Evolutionary conservation across 2,797 vertebrate species (phyloP), one percentile per base, ranked within the genome.

Genomic region (Gadopsis bispinosus): DNA sequence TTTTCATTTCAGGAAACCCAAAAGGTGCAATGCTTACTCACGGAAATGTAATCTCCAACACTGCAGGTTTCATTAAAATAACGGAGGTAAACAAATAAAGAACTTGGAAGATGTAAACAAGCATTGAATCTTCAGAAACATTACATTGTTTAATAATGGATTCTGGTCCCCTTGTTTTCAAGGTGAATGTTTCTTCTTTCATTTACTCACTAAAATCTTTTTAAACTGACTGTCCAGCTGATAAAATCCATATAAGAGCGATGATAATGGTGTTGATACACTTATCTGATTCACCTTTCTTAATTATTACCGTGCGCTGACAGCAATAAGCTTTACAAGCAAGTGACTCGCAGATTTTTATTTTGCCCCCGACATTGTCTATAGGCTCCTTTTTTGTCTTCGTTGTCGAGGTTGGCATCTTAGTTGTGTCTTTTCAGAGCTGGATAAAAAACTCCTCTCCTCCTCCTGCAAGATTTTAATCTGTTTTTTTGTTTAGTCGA

Each of bases 1-100:
- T 58, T 71, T 58, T 69, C 13, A 85, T 91, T 91, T 53, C 93
- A 99, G 97, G 97, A 84, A 96, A 96, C 90, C 98, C 98, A 45
- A 99, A 99, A 94, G 98, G 98, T 77, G 98, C 95, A 13, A 96
- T 98, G 95, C 94, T 99, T 70, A 98, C 97, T 59, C 98, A 99
- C 22, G 93, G 95, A 79, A 99, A 97, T 39, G 94, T 99, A 83
- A 96, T 99, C 80, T 94, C 97, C 59, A 97, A 98, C 93, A 98
- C 97, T 77, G 96, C 97, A 31, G 97, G 96, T 86, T 99, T 98
- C 95, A 92, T 98, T 84, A 97, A 93, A 95, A 93, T 97, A 67
- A 98, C 97, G 16, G 89, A 97, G 97, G 98, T 99, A 96, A 92
- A 72, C n/a, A 72, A 39, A 71, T 64, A 39, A 39, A 53, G 29